Conservation (phyloP, 2,113 vertebrate species). For the Tor tambroides region DNA sequence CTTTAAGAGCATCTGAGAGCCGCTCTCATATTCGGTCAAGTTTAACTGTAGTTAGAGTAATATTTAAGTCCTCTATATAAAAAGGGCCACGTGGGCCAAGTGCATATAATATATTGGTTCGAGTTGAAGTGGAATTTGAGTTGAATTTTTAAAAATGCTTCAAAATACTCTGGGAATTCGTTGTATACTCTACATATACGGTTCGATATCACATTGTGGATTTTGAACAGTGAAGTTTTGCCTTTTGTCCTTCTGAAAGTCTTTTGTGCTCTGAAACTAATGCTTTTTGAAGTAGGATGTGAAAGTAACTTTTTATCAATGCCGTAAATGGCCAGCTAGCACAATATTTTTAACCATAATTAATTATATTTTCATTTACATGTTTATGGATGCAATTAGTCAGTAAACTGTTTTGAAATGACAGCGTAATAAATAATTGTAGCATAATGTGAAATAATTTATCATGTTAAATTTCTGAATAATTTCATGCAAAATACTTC, state of each 20-base stretch:
- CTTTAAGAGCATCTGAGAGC: conserved; percentile 23
- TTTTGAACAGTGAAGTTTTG: too few species aligned
- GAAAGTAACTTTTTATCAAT: background rate
- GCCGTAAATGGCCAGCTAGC: background rate
- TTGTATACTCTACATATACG: conserved; percentile 10
- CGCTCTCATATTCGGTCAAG: conserved; percentile 7
- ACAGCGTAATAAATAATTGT: background rate
- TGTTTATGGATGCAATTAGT: conserved; percentile 18
- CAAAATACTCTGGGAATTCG: background rate
- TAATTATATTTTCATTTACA: background rate
- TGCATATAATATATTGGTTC: background rate
- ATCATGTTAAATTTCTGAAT: background rate
- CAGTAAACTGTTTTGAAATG: conserved; percentile 1
- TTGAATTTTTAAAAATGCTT: background rate
- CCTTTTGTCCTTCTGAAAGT: conserved; percentile 36
- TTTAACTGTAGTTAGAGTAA: background rate
- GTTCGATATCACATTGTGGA: background rate
- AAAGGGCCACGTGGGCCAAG: background rate
- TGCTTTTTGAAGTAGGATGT: background rate
- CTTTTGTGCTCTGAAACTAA: conserved; percentile 45
- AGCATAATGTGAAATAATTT: background rate
- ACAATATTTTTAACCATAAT: conserved; percentile 1
- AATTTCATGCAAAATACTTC: conserved; percentile 2
- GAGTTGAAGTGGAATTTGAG: conserved; percentile 15
- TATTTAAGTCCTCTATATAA: background rate